Base-by-base conservation (phyloP, 37 sponge, comb jelly and placozoan species). In the Cladorhizidae sp. region DNA sequence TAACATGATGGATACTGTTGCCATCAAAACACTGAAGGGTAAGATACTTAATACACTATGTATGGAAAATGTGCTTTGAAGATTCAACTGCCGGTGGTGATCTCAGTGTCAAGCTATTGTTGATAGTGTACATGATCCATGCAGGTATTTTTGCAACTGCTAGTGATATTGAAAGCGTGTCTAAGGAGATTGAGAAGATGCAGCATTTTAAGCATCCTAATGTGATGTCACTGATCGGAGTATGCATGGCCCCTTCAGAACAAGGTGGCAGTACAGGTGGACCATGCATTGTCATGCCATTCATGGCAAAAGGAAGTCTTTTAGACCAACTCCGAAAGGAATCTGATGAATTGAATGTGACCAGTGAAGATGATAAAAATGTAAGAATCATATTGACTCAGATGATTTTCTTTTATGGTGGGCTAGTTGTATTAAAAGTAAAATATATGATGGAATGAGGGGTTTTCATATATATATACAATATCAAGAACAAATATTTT, bases 231-330 rank as follows among this genome's bases (percentile, higher is more conserved):
- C 57, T 80, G 71, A 70, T 70, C 21, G 80, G 80, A 39, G 80
- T 80, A 25, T 80, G 71, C 33, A 32, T 80, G 29, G 71, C n/a
- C n/a, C 67, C 67, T 14, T 25, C 67, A 45, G 9, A 5, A 31
- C 35, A 65, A 31, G 79, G 57, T 40, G 67, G 41, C 23, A 42
- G 31, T 18, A 25, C 42, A 22, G 36, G 20, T 51, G 74, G 74
- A 25, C 80, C 80, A 23, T 49, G 33, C 58, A 51, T 80, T 25
- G 58, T 80, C 57, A 51, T 80, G 58, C 80, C 80, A 20, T 80
- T 70, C 58, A 80, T 80, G 80, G 56, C 57, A n/a, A 80, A 80
- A 32, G 80, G 80, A 31, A 80, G 71, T 38, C 58, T 80, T 26
- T 57, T 80, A 32, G 40, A 41, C 21, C 68, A 56, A 54, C 71